These are phyloP conservation scores for Caenorhabditis sp. DNA, from an alignment of 2,888 invertebrate genomes.

Conservation along the genomic window DNA sequence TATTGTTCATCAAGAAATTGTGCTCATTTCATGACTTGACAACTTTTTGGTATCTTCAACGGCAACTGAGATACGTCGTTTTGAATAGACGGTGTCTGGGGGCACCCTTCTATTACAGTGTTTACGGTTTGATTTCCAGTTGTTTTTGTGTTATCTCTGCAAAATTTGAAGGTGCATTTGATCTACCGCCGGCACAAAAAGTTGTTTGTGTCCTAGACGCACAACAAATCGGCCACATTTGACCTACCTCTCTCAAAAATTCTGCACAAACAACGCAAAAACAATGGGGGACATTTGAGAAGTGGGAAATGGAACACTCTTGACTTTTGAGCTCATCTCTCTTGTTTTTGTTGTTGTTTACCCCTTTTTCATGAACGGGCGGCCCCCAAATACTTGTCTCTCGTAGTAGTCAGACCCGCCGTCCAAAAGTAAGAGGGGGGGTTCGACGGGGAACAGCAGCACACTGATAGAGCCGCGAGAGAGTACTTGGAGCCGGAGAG, in stretches of 20 bases:
- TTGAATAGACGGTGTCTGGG: not conserved
- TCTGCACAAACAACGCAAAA: no score
- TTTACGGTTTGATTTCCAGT: no score
- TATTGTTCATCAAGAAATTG: not conserved
- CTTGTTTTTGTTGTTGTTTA: no score
- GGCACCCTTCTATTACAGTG: not conserved
- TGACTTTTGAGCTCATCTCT: no score
- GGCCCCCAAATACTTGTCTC: not conserved
- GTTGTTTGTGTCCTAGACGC: no score
- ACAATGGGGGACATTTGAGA: no score
- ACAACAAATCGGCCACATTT: no score
- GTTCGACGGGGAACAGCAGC: not conserved
- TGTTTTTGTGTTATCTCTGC: no score
- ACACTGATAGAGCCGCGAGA: not conserved
- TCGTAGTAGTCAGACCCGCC: not conserved
- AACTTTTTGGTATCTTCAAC: not conserved
- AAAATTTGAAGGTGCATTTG: no score
- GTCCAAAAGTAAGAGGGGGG: not conserved
- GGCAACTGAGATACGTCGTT: not conserved
- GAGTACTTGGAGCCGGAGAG: slow-evolving; percentile 5
- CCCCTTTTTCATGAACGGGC: not conserved
- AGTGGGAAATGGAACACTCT: no score
- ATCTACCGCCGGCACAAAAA: no score
- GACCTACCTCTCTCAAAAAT: no score
- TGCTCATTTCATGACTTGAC: not conserved